These are phyloP conservation scores for Zaprionus ornatus DNA, from an alignment of 1,140 invertebrate species.

Conservation along the genomic window DNA sequence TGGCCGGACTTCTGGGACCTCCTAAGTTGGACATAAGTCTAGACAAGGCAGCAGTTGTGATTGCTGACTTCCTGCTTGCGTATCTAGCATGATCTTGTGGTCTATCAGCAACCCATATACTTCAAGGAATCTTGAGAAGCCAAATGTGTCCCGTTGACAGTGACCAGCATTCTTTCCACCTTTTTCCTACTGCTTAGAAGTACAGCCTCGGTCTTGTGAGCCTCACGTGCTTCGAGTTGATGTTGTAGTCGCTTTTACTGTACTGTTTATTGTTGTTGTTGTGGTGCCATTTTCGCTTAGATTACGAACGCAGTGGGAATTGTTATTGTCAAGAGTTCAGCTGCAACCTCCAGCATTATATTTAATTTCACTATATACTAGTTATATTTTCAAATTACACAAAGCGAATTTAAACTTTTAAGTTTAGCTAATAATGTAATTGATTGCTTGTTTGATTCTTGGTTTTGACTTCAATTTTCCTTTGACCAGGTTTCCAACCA, in stretches of 20 bases:
- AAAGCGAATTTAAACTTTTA: slow-evolving; percentile 1
- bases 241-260: slow-evolving; percentile 19
- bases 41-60: too few relatives aligned
- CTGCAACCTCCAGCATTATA: slow-evolving; percentile 57
- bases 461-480: slow-evolving; percentile 35
- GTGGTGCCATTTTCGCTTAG: slow-evolving; percentile 1
- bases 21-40: too few relatives aligned
- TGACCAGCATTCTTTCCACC: too few relatives aligned
- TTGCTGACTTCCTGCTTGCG: too few relatives aligned
- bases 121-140: too few relatives aligned
- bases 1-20: too few relatives aligned
- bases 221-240: slow-evolving; percentile 2
- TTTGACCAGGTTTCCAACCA: slow-evolving; percentile 79
- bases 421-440: slow-evolving; percentile 8
- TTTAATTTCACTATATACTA: slow-evolving; percentile 10
- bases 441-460: neutral
- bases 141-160: too few relatives aligned
- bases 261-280: neutral
- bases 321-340: slow-evolving; percentile 83
- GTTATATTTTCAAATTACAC: slow-evolving; percentile 25
- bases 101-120: too few relatives aligned
- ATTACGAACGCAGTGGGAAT: slow-evolving; percentile 73
- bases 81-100: too few relatives aligned
- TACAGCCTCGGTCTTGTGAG: too few relatives aligned
- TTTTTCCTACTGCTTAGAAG: too few relatives aligned